Percentiles rank a stretch among this genome's conserved stretches.
These are phyloP conservation scores for Sterna hirundo DNA, from an alignment of 2,113 vertebrate genomes.

Conservation along the genomic window DNA sequence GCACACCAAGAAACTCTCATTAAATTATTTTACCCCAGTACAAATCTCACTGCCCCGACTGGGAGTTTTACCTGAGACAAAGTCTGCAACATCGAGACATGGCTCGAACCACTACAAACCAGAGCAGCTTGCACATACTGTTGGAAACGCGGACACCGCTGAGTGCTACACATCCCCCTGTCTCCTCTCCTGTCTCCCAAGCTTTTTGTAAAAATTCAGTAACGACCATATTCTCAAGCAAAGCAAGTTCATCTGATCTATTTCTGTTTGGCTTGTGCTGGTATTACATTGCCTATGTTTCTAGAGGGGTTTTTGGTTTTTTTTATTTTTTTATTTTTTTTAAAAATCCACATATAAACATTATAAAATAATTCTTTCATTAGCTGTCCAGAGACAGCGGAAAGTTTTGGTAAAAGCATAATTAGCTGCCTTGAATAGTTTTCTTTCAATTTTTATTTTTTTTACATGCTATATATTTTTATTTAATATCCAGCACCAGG, in stretches of 20 bases:
- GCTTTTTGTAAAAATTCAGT: neutral
- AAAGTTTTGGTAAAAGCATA: conserved; percentile 79
- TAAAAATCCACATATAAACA: conserved; percentile 71
- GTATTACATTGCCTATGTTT: conserved; percentile 53
- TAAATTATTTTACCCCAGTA: neutral
- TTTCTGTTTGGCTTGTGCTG: conserved; percentile 72
- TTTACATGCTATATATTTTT: conserved; percentile 62
- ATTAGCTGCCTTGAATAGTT: conserved; percentile 81
- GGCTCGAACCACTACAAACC: neutral
- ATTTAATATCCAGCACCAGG: conserved; percentile 71
- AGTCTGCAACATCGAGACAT: neutral
- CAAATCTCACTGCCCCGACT: neutral
- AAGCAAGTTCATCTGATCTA: conserved; percentile 45
- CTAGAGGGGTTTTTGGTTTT: conserved; percentile 38
- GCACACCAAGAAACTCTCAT: neutral
- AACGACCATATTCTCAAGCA: conserved; percentile 38
- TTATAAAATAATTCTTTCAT: conserved; percentile 71
- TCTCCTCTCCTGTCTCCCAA: neutral
- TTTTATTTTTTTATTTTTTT: conserved; percentile 12
- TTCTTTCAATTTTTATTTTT: conserved; percentile 48
- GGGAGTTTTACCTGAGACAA: conserved; percentile 44
- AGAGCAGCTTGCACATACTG: neutral
- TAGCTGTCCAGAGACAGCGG: conserved; percentile 69
- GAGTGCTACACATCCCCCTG: neutral
- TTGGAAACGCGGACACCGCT: neutral